Conservation (phyloP, 2,888 invertebrate species). For the Subacronicta megacephala region DNA sequence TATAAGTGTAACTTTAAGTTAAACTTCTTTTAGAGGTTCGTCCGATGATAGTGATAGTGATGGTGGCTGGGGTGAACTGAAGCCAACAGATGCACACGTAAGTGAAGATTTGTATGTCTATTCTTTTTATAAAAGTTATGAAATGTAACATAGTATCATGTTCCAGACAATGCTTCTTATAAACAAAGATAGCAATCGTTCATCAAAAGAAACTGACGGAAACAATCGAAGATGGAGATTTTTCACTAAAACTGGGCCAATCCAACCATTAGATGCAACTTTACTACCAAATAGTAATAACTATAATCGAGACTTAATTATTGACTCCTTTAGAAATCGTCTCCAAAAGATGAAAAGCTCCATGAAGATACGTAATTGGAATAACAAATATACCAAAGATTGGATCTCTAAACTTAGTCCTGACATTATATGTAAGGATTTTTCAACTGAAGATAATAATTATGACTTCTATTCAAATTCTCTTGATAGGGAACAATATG, state of each 20-base stretch:
- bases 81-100: constrained; percentile 22
- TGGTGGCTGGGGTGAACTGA: constrained; percentile 24
- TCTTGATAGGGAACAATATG: constrained; percentile 5
- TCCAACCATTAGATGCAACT: constrained; percentile 10
- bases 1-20: no score
- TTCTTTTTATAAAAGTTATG: not conserved
- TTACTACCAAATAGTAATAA: constrained; percentile 1
- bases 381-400: constrained; percentile 22
- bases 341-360: constrained; percentile 15
- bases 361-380: constrained; percentile 8
- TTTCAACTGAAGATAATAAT: constrained; percentile 1
- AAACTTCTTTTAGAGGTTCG: constrained; percentile 63
- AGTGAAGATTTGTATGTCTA: constrained; percentile 8
- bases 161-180: constrained; percentile 23
- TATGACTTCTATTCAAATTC: constrained; percentile 13
- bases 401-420: constrained; percentile 29
- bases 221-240: constrained; percentile 21
- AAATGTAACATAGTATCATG: not conserved
- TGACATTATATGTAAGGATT: not conserved
- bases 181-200: not conserved
- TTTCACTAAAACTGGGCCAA: constrained; percentile 3
- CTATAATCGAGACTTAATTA: not conserved
- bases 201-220: not conserved
- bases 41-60: constrained; percentile 70
- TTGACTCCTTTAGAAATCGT: constrained; percentile 8